A percentile compares a stretch with the other conserved stretches of the same genome.
phyloP scores from a whole-genome alignment of 2,888 invertebrate species.

The Andrena dorsata region DNA sequence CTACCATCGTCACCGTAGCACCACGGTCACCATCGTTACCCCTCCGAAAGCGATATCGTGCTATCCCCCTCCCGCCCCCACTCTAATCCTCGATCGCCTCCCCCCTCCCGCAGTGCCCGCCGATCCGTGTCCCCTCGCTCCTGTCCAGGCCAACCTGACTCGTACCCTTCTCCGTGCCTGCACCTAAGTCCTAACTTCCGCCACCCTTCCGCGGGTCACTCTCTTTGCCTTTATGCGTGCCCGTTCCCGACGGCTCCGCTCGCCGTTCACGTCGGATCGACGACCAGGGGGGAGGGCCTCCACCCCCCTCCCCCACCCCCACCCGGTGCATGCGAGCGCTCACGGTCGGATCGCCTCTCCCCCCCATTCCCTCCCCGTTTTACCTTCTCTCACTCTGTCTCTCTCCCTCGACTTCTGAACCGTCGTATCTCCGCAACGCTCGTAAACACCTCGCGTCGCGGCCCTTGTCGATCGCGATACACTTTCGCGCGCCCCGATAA shows the following conservation, averaged over 20 bases:
- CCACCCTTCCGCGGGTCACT: conserved; percentile 70
- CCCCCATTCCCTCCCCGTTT: background rate
- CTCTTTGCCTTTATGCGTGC: conserved; percentile 68
- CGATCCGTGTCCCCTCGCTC: conserved; percentile 11
- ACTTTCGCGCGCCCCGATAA: conserved; percentile 51
- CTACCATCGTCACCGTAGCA: conserved; percentile 57
- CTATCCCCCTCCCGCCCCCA: conserved; percentile 21
- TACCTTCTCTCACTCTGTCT: background rate
- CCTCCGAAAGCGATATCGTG: conserved; percentile 54
- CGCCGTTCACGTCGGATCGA: conserved; percentile 36
- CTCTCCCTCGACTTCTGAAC: conserved; percentile 44
- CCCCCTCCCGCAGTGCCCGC: conserved; percentile 10
- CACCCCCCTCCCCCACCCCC: no score
- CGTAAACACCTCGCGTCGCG: conserved; percentile 47
- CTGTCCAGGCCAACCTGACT: conserved; percentile 14
- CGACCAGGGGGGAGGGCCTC: conserved; percentile 30
- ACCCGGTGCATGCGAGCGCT: conserved; percentile 45
- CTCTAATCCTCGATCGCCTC: conserved; percentile 49
- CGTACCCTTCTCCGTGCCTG: conserved; percentile 37
- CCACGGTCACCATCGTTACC: conserved; percentile 63
- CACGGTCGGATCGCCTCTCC: conserved; percentile 34
- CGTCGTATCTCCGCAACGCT: conserved; percentile 42
- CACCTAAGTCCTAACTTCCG: conserved; percentile 58
- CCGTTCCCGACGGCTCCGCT: background rate
- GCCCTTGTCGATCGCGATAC: conserved; percentile 43